A percentile compares a stretch with the other conserved stretches of the same genome.
These are phyloP conservation scores for Synanthedon myopaeformis DNA, from an alignment of 2,888 invertebrate species.

Conservation along the genomic window DNA sequence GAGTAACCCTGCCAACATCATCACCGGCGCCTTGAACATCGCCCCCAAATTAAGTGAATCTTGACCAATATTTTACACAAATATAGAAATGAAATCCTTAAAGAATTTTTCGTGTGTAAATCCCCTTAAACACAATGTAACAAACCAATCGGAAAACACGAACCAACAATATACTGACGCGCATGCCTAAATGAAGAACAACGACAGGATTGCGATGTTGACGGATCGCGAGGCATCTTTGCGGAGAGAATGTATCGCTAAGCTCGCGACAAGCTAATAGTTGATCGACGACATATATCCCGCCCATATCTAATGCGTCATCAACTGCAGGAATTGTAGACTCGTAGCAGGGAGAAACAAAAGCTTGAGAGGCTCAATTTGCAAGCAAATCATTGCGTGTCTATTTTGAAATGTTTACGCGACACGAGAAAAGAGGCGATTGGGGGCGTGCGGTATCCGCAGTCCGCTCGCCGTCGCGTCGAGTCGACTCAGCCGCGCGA, in stretches of 20 bases:
- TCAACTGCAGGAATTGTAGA: constrained; percentile 11
- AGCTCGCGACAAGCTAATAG: neutral
- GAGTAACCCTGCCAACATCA: no score
- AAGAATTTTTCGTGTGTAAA: no score
- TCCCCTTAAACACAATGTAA: neutral
- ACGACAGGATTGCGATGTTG: neutral
- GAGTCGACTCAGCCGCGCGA: constrained; percentile 27
- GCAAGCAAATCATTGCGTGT: constrained; percentile 3
- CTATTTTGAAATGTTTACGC: constrained; percentile 2
- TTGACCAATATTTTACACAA: neutral
- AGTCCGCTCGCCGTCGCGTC: constrained; percentile 1
- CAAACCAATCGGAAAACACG: neutral
- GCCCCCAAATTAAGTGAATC: no score
- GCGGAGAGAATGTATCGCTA: constrained; percentile 25
- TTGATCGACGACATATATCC: neutral
- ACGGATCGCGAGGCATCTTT: neutral
- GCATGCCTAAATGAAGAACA: neutral
- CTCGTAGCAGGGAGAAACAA: constrained; percentile 1
- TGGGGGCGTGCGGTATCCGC: constrained; percentile 2
- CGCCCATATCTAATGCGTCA: constrained; percentile 9
- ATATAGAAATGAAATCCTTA: neutral
- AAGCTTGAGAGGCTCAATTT: constrained; percentile 5
- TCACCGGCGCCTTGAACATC: no score
- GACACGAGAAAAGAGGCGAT: neutral
- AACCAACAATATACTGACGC: neutral